A percentile compares a stretch with the other conserved stretches of the same genome.
Evolutionary conservation across 2,113 vertebrate species (phyloP).

Genomic region (Ameiurus melas): DNA sequence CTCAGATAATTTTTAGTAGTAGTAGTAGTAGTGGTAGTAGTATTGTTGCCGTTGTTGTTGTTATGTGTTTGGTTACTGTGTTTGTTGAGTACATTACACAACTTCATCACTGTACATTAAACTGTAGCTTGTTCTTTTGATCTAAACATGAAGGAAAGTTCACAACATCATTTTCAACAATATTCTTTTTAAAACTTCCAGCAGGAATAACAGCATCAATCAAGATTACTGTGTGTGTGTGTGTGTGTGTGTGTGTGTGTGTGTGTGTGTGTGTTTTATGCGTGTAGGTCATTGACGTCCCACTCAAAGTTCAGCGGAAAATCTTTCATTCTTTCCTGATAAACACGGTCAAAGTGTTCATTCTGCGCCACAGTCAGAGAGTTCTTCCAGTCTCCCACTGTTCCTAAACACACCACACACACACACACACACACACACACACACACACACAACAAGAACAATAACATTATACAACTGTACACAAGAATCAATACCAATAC

Average conservation of each 20-base stretch:
- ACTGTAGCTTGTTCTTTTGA: background rate
- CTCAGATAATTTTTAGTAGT: too few relatives aligned
- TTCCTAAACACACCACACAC: conserved; percentile 46
- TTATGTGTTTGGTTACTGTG: background rate
- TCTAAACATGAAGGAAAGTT: background rate
- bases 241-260: background rate
- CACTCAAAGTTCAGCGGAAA: conserved; percentile 48
- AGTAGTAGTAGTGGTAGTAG: too few relatives aligned
- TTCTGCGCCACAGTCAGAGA: conserved; percentile 56
- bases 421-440: background rate
- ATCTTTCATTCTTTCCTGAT: conserved; percentile 55
- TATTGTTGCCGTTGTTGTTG: too few relatives aligned
- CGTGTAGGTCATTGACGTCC: conserved; percentile 41
- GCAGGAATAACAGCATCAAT: background rate
- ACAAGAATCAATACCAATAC: too few relatives aligned
- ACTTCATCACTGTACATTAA: background rate
- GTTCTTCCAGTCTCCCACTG: conserved; percentile 61
- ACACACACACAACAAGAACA: too few relatives aligned
- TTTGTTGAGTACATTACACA: background rate
- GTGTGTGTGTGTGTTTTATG: conserved; percentile 17
- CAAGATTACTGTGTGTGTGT: background rate
- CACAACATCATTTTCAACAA: background rate
- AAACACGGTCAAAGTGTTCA: conserved; percentile 54
- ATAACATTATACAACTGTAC: too few relatives aligned
- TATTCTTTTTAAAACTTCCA: background rate